Evolutionary conservation across 2,888 invertebrate genomes (phyloP).

Genomic region (Cantharis rufa): DNA sequence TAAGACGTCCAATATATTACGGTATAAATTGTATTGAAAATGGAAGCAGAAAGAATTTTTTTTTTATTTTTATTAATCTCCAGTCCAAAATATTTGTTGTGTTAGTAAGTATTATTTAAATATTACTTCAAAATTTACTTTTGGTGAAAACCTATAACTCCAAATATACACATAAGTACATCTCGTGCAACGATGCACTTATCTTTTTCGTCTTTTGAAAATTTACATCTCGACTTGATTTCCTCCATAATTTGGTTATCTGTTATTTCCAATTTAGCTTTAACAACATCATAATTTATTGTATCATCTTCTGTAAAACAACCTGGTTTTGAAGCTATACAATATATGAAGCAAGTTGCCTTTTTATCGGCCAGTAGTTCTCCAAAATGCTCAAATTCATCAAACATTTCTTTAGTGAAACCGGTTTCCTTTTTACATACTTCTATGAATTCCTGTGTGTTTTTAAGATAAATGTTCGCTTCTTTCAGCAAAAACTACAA

Average conservation of each 20-base stretch:
- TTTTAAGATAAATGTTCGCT: neutral
- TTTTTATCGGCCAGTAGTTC: neutral
- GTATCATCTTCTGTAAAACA: neutral
- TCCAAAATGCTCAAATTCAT: neutral
- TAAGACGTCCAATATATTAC: too few relatives aligned
- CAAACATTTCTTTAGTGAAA: neutral
- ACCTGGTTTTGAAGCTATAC: neutral
- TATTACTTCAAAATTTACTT: neutral
- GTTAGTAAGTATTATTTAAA: too few relatives aligned
- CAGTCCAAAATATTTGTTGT: too few relatives aligned
- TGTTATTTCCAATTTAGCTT: neutral
- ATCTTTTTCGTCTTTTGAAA: neutral
- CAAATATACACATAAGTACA: neutral
- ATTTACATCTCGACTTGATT: neutral
- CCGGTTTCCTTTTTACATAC: neutral
- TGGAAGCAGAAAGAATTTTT: too few relatives aligned
- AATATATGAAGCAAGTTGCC: neutral
- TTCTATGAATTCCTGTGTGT: neutral
- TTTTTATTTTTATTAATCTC: too few relatives aligned
- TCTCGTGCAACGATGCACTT: neutral
- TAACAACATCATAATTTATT: neutral
- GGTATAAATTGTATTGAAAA: too few relatives aligned
- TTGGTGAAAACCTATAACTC: neutral
- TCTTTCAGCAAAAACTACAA: neutral
- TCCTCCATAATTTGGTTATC: neutral